Evolutionary conservation across 2,888 invertebrate genomes (phyloP), one percentile per base, ranked within the genome.

Genomic region (Chouioia cunea): DNA sequence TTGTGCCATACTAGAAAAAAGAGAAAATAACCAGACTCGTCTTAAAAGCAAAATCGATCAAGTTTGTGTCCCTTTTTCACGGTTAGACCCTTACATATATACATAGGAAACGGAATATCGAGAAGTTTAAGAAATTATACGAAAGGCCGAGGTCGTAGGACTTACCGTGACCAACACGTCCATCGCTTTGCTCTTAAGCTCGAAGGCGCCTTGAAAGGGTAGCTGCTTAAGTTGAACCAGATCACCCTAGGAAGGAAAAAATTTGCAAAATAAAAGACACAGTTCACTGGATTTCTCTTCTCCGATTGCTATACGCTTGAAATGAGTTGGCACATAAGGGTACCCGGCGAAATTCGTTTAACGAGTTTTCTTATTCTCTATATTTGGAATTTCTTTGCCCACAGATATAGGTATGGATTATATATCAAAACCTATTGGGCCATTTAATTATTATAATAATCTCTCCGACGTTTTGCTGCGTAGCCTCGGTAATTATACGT

Each of bases 161-260:
- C 83, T 88, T 83, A 86, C 90, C 85, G 91, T 89, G 54, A 93
- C 91, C 71, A 95, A 86, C 56, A 93, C 88, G 81, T 94, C 94
- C 86, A 93, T 91, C 1, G 94, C 91, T 85, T 93, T 94, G 71
- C 91, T 91, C 80, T 92, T 93, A 78, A 97, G 87, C 84, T 96
- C 95, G 74, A 93, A 90, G 23, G 87, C 87, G 70, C 88, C 87
- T 70, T 86, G 85, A 68, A 89, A 87, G 36, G 91, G 90, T 67
- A 97, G 88, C 80, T 93, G 92, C 85, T 95, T 95, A 81, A 97
- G 88, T 83, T 95, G 95, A 20, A 97, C 96, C 74, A 96, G 88
- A 82, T 97, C 97, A 1, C 97, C 97, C 95, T 95, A 88, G 43
- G 86, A 85, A 75, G 16, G 10, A 10, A 47, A 27, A n/a, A 50